phyloP scores from a whole-genome alignment of 1,140 invertebrate species.

The Tetragnatha versicolor region DNA sequence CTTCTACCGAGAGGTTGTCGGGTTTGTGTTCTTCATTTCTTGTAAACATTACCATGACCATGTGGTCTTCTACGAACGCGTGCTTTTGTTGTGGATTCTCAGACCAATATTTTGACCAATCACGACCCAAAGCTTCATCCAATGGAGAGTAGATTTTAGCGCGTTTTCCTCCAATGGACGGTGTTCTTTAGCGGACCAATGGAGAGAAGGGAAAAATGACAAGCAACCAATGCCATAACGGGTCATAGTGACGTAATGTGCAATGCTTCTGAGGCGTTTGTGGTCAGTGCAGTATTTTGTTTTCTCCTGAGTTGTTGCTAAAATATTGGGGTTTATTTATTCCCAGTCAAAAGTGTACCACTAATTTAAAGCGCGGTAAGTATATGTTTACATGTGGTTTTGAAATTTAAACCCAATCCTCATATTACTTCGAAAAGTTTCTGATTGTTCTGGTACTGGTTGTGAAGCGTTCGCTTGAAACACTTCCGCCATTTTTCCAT shows the following conservation, averaged over 20 bases:
- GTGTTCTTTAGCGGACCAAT: conserved; percentile 29
- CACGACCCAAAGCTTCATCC: not conserved
- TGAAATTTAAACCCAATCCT: too few species aligned
- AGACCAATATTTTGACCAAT: conserved; percentile 22
- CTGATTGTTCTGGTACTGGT: too few species aligned
- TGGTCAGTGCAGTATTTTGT: conserved; percentile 53
- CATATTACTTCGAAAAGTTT: too few species aligned
- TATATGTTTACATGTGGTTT: not conserved
- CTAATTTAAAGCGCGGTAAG: conserved; percentile 6
- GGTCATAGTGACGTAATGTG: conserved; percentile 54
- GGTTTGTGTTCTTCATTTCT: not conserved
- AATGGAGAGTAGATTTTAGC: not conserved
- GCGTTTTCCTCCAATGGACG: conserved; percentile 16
- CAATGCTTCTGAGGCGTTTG: conserved; percentile 71
- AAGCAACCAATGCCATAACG: conserved; percentile 31
- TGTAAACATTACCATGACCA: not conserved
- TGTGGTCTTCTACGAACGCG: not conserved
- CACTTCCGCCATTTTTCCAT: conserved; percentile 50
- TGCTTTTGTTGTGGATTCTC: conserved; percentile 52
- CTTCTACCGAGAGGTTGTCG: not conserved
- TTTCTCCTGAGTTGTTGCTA: conserved; percentile 31
- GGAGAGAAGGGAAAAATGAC: conserved; percentile 21
- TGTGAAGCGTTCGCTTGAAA: conserved; percentile 28
- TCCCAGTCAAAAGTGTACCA: not conserved
- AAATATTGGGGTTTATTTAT: conserved; percentile 47